These are phyloP conservation scores for Platanista minor DNA, from an alignment of 2,113 vertebrate genomes.

Conservation along the genomic window DNA sequence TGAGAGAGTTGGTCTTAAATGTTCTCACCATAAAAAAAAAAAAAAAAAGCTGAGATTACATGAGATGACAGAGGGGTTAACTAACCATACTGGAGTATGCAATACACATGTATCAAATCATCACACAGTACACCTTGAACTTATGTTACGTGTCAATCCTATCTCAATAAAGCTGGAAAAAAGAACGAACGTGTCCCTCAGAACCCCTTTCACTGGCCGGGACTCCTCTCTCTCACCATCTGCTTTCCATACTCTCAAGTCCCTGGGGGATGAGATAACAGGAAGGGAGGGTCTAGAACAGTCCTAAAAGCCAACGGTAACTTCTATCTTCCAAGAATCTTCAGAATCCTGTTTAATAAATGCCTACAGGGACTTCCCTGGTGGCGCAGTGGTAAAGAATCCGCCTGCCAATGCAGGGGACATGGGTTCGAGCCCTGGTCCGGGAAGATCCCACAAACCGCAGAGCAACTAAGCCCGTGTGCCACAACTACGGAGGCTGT, in stretches of 20 bases:
- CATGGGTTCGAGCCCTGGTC: too few species aligned
- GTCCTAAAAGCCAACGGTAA: background rate
- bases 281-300: background rate
- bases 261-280: fast-evolving
- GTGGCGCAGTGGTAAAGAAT: too few species aligned
- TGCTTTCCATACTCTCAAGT: background rate
- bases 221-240: too few species aligned
- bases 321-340: background rate
- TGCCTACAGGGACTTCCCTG: background rate
- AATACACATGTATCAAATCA: fast-evolving
- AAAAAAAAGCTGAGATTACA: too few species aligned
- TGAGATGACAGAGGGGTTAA: background rate
- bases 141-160: fast-evolving
- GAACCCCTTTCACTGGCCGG: fast-evolving
- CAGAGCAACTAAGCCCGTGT: too few species aligned
- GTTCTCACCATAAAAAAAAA: background rate
- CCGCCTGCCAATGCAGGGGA: too few species aligned
- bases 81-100: fast-evolving
- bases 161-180: too few species aligned
- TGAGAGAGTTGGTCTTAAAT: fast-evolving
- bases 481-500: too few species aligned
- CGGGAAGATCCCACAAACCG: too few species aligned
- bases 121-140: background rate
- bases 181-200: fast-evolving
- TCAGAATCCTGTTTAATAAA: too few species aligned